Evolutionary conservation across 2,888 invertebrate species (phyloP).

Genomic region (Diplolepis rosae): DNA sequence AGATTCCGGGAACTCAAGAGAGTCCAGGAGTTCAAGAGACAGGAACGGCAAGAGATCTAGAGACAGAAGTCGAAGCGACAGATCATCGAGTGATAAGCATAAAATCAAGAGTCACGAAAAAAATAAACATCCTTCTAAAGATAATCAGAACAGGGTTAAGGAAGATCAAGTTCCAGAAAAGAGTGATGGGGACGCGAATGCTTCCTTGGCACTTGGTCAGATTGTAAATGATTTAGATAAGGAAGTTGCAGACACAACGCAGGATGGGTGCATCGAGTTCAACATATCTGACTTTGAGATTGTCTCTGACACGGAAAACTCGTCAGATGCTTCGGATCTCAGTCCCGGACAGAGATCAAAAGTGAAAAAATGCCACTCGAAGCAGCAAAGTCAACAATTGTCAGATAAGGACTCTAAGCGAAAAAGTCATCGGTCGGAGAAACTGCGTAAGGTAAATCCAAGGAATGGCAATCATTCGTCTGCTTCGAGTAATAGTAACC

Average conservation of each 20-base stretch:
- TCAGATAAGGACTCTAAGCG: constrained; percentile 45
- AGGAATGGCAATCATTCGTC: constrained; percentile 50
- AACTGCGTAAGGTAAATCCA: constrained; percentile 61
- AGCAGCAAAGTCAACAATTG: constrained; percentile 50
- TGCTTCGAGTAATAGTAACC: constrained; percentile 60
- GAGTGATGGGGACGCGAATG: constrained; percentile 27
- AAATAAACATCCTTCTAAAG: constrained; percentile 43
- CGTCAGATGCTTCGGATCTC: constrained; percentile 27
- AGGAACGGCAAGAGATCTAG: constrained; percentile 49
- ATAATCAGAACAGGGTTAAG: not conserved
- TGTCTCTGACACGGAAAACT: constrained; percentile 48
- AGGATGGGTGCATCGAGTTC: constrained; percentile 55
- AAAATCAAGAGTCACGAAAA: constrained; percentile 51
- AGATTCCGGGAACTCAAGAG: constrained; percentile 40
- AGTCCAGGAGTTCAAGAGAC: constrained; percentile 31
- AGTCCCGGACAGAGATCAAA: constrained; percentile 30
- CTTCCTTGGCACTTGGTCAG: constrained; percentile 27
- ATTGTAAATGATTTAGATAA: constrained; percentile 13
- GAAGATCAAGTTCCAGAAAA: constrained; percentile 34
- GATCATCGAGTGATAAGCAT: constrained; percentile 46
- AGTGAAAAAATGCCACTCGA: constrained; percentile 49
- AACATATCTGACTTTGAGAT: constrained; percentile 65
- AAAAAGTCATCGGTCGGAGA: constrained; percentile 47
- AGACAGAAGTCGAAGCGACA: constrained; percentile 48
- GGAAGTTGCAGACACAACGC: constrained; percentile 35